These are phyloP conservation scores for Zaprionus capensis DNA, from an alignment of 1,140 invertebrate genomes.

Conservation along the genomic window DNA sequence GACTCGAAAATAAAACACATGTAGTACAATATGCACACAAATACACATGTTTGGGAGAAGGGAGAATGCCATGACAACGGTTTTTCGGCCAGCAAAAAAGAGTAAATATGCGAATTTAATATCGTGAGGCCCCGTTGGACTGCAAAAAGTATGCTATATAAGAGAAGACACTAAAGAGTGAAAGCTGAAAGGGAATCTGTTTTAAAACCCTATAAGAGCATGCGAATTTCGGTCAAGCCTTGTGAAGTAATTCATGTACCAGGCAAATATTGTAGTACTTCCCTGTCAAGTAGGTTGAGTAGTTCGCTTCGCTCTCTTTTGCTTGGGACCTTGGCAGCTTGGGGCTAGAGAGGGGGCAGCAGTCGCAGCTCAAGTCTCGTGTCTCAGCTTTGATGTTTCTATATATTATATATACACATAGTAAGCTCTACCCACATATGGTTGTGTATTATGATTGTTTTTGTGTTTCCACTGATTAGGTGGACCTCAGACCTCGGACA, in stretches of 20 bases:
- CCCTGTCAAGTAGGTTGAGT: background rate
- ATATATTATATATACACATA: background rate
- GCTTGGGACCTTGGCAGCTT: background rate
- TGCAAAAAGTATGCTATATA: background rate
- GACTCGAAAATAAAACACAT: background rate
- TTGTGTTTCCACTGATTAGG: constrained; percentile 24
- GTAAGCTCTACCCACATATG: background rate
- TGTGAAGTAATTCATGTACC: background rate
- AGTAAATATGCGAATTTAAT: background rate
- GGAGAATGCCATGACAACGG: background rate
- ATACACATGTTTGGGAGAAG: background rate
- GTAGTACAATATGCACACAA: background rate
- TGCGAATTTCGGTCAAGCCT: background rate
- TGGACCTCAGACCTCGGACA: constrained; percentile 29
- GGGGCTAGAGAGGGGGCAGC: background rate
- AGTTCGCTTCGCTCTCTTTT: background rate
- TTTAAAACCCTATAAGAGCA: background rate
- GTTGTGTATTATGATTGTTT: background rate
- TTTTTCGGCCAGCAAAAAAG: background rate
- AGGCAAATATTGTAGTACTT: background rate
- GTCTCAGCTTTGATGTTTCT: background rate
- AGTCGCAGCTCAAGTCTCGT: constrained; percentile 24
- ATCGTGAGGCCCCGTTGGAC: background rate
- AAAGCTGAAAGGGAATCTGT: background rate
- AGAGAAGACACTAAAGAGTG: background rate